A percentile compares a stretch with the other conserved stretches of the same genome.
Conservation (phyloP, 1,140 invertebrate species). For the Dufourea novaeangliae region DNA sequence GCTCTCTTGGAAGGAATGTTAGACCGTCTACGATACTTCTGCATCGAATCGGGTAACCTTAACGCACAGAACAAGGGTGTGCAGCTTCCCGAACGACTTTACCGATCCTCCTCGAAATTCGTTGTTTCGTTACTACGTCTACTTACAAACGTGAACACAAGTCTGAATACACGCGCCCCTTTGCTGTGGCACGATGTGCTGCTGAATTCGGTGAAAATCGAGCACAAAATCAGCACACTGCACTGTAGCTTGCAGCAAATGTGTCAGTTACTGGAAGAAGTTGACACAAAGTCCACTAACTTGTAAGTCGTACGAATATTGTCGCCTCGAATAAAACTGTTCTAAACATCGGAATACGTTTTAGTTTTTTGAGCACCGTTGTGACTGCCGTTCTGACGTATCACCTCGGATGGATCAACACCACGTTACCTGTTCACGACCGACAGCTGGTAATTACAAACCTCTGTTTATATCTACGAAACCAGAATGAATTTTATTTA, state of each 20-base stretch:
- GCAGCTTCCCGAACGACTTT: constrained; percentile 68
- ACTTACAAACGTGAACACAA: constrained; percentile 63
- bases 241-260: constrained; percentile 74
- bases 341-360: constrained; percentile 69
- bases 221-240: constrained; percentile 63
- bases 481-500: not conserved
- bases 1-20: constrained; percentile 90
- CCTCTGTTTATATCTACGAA: not conserved
- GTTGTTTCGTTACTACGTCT: constrained; percentile 71
- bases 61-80: constrained; percentile 56
- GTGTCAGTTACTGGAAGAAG: constrained; percentile 73
- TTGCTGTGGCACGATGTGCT: constrained; percentile 79
- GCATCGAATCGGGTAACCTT: constrained; percentile 63
- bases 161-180: constrained; percentile 45
- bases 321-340: not conserved
- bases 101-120: constrained; percentile 67
- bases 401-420: constrained; percentile 95
- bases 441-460: constrained; percentile 68
- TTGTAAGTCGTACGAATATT: constrained; percentile 71
- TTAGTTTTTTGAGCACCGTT: constrained; percentile 94
- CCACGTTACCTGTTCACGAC: constrained; percentile 81
- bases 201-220: constrained; percentile 69
- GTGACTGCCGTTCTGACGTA: constrained; percentile 93
- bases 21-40: constrained; percentile 86
- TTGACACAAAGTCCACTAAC: constrained; percentile 79